Percentiles rank a stretch among this genome's conserved stretches.
phyloP scores from a whole-genome alignment of 1,140 invertebrate genomes.

The Drosophila sturtevanti region DNA sequence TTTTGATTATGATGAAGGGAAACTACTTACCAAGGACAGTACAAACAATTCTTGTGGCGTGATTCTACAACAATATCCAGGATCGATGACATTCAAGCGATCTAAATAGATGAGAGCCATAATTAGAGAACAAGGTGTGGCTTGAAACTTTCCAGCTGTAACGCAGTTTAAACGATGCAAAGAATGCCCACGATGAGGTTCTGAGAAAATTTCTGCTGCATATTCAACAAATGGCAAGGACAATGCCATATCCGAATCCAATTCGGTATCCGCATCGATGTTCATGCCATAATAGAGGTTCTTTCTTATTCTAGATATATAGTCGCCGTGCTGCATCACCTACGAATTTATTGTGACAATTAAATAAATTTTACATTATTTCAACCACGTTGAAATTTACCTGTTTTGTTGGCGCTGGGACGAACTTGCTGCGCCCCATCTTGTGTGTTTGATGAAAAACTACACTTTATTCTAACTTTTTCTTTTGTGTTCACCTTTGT shows the following conservation, averaged over 20 bases:
- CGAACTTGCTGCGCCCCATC: constrained; percentile 60
- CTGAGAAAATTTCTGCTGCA: constrained; percentile 91
- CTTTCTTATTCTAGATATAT: constrained; percentile 91
- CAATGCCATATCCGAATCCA: constrained; percentile 81
- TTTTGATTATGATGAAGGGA: constrained; percentile 1
- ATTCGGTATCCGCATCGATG: constrained; percentile 84
- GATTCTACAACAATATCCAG: constrained; percentile 91
- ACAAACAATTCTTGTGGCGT: constrained; percentile 95
- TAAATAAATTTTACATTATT: neutral
- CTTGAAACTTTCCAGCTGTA: constrained; percentile 91
- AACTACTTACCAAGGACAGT: constrained; percentile 91
- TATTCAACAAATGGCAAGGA: constrained; percentile 86
- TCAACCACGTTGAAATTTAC: constrained; percentile 19
- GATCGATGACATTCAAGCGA: constrained; percentile 90
- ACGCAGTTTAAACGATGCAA: constrained; percentile 91
- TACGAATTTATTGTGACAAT: constrained; percentile 11
- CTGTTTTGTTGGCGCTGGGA: constrained; percentile 44
- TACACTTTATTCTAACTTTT: neutral
- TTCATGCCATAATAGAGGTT: constrained; percentile 94
- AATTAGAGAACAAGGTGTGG: constrained; percentile 92
- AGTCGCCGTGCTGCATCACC: constrained; percentile 86
- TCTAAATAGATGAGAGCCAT: constrained; percentile 94
- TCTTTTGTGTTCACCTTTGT: neutral
- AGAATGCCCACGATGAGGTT: constrained; percentile 87
- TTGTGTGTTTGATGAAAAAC: neutral